Conservation (phyloP, 1,140 invertebrate species). For the Tyrophagus putrescentiae region DNA sequence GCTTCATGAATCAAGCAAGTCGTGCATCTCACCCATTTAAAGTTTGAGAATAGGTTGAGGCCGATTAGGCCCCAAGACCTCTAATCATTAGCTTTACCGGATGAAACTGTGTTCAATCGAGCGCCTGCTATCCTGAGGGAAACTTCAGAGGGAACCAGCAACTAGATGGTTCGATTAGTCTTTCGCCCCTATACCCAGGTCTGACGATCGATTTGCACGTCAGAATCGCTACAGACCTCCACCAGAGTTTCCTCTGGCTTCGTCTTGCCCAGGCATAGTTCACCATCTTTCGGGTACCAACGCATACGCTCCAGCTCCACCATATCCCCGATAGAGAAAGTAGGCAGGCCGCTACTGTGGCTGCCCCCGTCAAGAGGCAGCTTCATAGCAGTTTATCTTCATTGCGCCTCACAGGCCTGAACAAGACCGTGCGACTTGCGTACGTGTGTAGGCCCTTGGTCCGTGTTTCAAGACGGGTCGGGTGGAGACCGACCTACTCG, state of each 20-base stretch:
- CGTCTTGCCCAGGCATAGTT: conserved; percentile 73
- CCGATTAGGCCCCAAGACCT: conserved; percentile 61
- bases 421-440: conserved; percentile 36
- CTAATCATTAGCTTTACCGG: conserved; percentile 71
- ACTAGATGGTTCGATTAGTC: too few relatives aligned
- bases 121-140: conserved; percentile 56
- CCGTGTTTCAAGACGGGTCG: conserved; percentile 79
- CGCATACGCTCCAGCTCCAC: conserved; percentile 53
- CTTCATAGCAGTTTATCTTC: conserved; percentile 41
- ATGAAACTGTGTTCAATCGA: conserved; percentile 35
- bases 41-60: too few relatives aligned
- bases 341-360: too few relatives aligned
- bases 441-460: conserved; percentile 74
- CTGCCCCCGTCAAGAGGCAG: background rate
- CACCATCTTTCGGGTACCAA: conserved; percentile 77
- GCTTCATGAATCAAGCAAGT: background rate
- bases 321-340: conserved; percentile 31
- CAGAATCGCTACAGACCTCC: too few relatives aligned
- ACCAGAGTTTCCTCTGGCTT: too few relatives aligned
- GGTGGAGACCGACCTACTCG: conserved; percentile 18
- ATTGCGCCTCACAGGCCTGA: conserved; percentile 36
- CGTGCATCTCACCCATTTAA: too few relatives aligned
- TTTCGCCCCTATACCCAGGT: too few relatives aligned
- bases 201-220: too few relatives aligned
- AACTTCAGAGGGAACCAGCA: conserved; percentile 78